Conservation (phyloP, 2,797 vertebrate species). For the Cyclopterus lumpus region DNA sequence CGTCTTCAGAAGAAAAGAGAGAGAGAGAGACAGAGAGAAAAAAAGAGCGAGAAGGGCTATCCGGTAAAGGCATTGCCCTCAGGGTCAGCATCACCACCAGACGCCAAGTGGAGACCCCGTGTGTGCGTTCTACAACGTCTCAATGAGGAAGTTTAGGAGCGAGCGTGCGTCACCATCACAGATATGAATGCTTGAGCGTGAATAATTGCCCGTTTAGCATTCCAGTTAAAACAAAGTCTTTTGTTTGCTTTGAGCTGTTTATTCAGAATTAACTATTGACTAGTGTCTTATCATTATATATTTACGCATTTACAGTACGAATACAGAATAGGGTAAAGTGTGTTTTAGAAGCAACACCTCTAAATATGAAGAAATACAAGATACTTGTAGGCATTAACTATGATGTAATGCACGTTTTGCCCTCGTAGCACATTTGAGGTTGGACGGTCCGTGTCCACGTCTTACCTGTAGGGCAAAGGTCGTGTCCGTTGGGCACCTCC, state of each 20-base stretch:
- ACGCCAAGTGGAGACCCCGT: slow-evolving; percentile 26
- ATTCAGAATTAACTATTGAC: slow-evolving; percentile 26
- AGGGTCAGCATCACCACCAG: slow-evolving; percentile 74
- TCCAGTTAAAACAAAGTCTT: slow-evolving; percentile 49
- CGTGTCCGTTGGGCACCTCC: slow-evolving; percentile 93
- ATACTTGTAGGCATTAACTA: too few relatives aligned
- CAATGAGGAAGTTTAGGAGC: slow-evolving; percentile 33
- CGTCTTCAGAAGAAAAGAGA: slow-evolving; percentile 50
- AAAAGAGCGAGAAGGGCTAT: slow-evolving; percentile 67
- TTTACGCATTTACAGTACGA: not conserved
- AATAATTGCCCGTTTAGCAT: slow-evolving; percentile 22
- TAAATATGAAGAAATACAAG: not conserved
- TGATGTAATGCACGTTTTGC: not conserved
- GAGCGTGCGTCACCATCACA: slow-evolving; percentile 35
- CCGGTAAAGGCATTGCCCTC: slow-evolving; percentile 90
- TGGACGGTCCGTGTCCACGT: not conserved
- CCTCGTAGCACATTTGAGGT: not conserved
- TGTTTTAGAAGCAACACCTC: not conserved
- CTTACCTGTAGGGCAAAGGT: slow-evolving; percentile 89
- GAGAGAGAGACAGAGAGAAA: slow-evolving; percentile 14
- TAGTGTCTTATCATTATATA: not conserved
- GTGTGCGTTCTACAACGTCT: slow-evolving; percentile 20
- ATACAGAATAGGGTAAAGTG: not conserved
- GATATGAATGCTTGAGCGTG: slow-evolving; percentile 36
- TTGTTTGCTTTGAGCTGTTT: slow-evolving; percentile 44